Percentiles rank a stretch among this genome's conserved stretches.
Evolutionary conservation across 2,888 invertebrate genomes (phyloP).

Genomic region (Iselma pallidipennis): DNA sequence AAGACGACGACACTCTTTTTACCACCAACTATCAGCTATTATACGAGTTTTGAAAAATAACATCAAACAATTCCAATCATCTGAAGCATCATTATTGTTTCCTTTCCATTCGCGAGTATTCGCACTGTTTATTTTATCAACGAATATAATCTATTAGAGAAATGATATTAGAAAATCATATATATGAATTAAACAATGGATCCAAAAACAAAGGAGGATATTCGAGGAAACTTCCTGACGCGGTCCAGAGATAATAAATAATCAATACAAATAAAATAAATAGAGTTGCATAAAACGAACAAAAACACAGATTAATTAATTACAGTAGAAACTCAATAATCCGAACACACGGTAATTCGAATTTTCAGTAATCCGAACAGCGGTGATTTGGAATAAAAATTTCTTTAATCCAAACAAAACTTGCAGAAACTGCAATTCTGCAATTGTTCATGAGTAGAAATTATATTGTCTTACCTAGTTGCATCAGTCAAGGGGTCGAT

Average conservation of each 20-base stretch:
- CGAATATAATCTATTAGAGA: conserved; percentile 17
- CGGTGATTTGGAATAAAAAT: too few species aligned
- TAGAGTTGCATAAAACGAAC: neutral
- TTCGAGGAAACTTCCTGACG: neutral
- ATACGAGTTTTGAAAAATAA: conserved; percentile 1
- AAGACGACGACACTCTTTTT: conserved; percentile 14
- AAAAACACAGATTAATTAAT: neutral
- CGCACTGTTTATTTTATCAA: conserved; percentile 26
- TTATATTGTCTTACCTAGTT: too few species aligned
- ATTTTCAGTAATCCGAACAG: too few species aligned
- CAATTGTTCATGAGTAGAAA: too few species aligned
- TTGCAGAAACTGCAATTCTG: too few species aligned
- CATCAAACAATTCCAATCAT: conserved; percentile 16
- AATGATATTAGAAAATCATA: neutral
- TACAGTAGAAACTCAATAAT: neutral
- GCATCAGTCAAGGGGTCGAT: too few species aligned
- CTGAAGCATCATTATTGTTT: conserved; percentile 16
- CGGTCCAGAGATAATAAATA: neutral
- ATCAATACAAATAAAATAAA: neutral
- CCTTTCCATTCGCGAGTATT: conserved; percentile 17
- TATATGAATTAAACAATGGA: neutral
- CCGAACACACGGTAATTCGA: too few species aligned
- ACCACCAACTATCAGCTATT: too few species aligned
- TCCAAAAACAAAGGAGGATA: neutral
- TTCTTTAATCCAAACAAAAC: too few species aligned